These are phyloP conservation scores for Troides oblongomaculatus DNA, from an alignment of 2,888 invertebrate species.

Conservation along the genomic window DNA sequence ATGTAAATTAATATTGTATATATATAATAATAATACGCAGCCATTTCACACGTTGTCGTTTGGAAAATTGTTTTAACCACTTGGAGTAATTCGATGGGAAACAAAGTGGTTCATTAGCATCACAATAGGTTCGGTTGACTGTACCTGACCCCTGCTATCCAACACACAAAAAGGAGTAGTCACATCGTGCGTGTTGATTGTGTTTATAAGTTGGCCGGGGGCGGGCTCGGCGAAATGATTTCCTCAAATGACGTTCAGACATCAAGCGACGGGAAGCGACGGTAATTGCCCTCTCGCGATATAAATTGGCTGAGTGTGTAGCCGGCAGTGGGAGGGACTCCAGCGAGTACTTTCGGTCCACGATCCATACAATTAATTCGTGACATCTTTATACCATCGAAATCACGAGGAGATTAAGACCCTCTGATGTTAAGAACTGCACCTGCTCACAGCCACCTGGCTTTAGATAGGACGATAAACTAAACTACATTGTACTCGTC, in stretches of 20 bases:
- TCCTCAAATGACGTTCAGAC: slow-evolving; percentile 67
- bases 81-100: background rate
- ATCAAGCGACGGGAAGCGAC: slow-evolving; percentile 63
- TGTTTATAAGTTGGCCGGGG: slow-evolving; percentile 49
- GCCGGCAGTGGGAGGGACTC: slow-evolving; percentile 60
- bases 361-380: slow-evolving; percentile 8
- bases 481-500: no score
- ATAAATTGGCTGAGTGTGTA: slow-evolving; percentile 74
- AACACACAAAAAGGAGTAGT: slow-evolving; percentile 35
- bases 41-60: slow-evolving; percentile 2
- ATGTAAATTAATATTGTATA: no score
- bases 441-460: no score
- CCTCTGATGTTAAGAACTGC: no score
- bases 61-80: slow-evolving; percentile 14
- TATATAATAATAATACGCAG: no score
- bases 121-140: slow-evolving; percentile 25
- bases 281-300: slow-evolving; percentile 70
- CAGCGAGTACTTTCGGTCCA: slow-evolving; percentile 40
- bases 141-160: slow-evolving; percentile 35
- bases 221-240: slow-evolving; percentile 59
- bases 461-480: no score
- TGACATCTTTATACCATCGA: slow-evolving; percentile 13
- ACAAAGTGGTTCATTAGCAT: slow-evolving; percentile 26
- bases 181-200: slow-evolving; percentile 35
- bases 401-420: no score